phyloP scores from a whole-genome alignment of 2,113 vertebrate species.

The Trachemys scripta region DNA sequence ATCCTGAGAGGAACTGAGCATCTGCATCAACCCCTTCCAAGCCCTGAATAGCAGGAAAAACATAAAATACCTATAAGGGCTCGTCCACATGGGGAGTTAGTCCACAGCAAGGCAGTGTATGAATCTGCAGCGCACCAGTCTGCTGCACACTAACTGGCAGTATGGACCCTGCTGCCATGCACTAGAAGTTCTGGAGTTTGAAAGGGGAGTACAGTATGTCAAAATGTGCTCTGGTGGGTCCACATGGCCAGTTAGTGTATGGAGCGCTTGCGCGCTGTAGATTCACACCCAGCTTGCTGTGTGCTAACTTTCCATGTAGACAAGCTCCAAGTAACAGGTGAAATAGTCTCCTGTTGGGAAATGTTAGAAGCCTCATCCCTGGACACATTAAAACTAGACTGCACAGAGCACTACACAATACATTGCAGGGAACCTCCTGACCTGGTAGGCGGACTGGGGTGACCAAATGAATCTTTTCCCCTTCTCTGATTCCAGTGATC shows the following conservation, averaged over 20 bases:
- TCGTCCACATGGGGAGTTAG: neutral
- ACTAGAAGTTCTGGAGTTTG: neutral
- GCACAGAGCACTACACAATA: neutral
- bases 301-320: no score
- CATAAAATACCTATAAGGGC: neutral
- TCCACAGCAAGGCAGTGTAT: neutral
- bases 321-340: neutral
- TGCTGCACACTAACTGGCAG: neutral
- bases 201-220: neutral
- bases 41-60: neutral
- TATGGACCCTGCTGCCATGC: neutral
- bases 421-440: neutral
- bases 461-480: neutral
- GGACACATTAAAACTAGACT: neutral
- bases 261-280: neutral
- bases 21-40: conserved; percentile 5
- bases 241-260: neutral
- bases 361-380: neutral
- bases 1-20: neutral
- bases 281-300: neutral
- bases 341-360: neutral
- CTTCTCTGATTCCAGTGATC: neutral
- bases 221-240: neutral
- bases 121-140: neutral
- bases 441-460: rapidly evolving